phyloP scores from a whole-genome alignment of 2,113 vertebrate species.

The Notiomystis cincta region DNA sequence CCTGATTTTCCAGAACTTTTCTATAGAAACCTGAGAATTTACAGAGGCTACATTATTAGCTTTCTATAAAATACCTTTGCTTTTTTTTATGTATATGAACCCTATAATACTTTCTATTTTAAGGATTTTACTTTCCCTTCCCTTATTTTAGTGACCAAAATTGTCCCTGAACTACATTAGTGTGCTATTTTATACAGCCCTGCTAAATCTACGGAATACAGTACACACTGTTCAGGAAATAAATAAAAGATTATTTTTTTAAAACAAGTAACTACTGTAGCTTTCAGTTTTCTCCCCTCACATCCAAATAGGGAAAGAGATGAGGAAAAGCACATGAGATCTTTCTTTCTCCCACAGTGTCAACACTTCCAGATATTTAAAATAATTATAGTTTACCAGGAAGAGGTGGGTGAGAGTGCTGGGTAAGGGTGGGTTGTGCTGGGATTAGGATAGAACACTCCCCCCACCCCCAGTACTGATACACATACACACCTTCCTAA shows the following conservation, averaged over 20 bases:
- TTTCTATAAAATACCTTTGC: background rate
- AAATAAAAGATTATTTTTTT: background rate
- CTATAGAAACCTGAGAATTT: background rate
- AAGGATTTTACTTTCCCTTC: background rate
- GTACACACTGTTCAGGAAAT: background rate
- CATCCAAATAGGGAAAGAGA: background rate
- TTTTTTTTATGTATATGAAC: background rate
- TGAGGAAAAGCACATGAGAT: background rate
- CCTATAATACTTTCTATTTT: background rate
- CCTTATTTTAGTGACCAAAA: background rate
- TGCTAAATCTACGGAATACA: background rate
- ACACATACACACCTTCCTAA: background rate
- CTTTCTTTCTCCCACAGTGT: background rate
- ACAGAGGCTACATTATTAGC: background rate
- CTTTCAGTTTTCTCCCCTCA: background rate
- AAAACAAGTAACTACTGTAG: background rate
- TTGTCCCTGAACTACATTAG: background rate
- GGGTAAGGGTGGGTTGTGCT: background rate
- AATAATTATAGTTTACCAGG: background rate
- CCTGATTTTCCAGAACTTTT: background rate
- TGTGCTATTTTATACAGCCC: background rate
- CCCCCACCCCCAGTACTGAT: accelerated
- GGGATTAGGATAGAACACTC: background rate
- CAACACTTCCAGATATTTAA: background rate
- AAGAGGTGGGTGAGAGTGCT: background rate